phyloP scores from a whole-genome alignment of 1,140 invertebrate genomes.

The Druon quercuslanigerum region DNA sequence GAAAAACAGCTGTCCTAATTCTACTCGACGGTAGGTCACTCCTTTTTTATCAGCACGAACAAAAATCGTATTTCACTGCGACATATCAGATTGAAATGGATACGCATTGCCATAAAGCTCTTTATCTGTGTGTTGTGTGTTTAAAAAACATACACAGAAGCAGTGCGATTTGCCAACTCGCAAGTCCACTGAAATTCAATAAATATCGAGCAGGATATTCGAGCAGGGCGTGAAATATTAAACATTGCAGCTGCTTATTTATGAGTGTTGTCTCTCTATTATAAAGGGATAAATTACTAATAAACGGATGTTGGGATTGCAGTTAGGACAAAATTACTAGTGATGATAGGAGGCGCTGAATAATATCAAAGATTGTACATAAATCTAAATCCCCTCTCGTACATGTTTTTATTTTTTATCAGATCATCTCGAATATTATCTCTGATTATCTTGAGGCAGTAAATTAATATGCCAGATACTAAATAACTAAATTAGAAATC shows the following conservation, averaged over 20 bases:
- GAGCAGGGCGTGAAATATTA: constrained; percentile 11
- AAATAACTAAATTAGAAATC: too few species aligned
- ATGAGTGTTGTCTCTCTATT: background rate
- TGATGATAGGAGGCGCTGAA: background rate
- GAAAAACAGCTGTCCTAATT: too few species aligned
- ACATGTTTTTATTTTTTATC: too few species aligned
- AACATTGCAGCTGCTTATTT: constrained; percentile 9
- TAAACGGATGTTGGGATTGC: background rate
- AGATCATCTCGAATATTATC: too few species aligned
- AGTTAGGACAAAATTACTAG: background rate
- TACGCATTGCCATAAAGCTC: constrained; percentile 3
- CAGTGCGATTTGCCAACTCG: background rate
- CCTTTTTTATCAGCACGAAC: background rate
- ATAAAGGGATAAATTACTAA: constrained; percentile 12
- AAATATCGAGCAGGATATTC: constrained; percentile 15
- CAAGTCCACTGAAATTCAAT: constrained; percentile 11
- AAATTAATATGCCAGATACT: too few species aligned
- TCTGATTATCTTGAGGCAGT: too few species aligned
- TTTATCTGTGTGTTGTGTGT: background rate
- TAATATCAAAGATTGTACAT: background rate
- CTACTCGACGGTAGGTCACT: too few species aligned
- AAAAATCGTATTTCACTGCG: constrained; percentile 16
- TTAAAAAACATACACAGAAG: background rate
- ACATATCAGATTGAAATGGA: constrained; percentile 23
- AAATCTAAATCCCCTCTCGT: too few species aligned